phyloP scores from a whole-genome alignment of 2,113 vertebrate genomes.

The Gavia stellata region DNA sequence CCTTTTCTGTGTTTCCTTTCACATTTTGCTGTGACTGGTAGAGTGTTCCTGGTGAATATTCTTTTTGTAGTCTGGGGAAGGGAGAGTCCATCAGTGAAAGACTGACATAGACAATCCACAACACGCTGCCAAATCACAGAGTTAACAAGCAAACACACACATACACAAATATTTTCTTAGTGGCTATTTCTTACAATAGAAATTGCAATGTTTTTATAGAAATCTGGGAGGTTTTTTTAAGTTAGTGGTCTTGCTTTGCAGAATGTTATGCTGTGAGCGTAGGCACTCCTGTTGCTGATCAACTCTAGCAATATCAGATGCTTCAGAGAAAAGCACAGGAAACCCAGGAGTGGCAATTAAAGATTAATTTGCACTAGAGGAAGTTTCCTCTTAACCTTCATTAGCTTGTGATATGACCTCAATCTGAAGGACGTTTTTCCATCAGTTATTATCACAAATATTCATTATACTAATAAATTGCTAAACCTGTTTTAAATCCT shows the following conservation, averaged over 20 bases:
- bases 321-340: not conserved
- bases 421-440: not conserved
- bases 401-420: not conserved
- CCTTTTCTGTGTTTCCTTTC: not conserved
- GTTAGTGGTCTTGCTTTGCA: not conserved
- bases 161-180: not conserved
- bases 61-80: not conserved
- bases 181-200: not conserved
- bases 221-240: not conserved
- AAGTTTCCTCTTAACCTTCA: constrained; percentile 39
- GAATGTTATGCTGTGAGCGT: not conserved
- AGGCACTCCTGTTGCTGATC: not conserved
- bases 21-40: not conserved
- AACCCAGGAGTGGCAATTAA: constrained; percentile 14
- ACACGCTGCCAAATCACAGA: not conserved
- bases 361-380: not conserved
- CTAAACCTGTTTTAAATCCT: not conserved
- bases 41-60: not conserved
- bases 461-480: not conserved
- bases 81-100: not conserved
- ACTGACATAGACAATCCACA: not conserved
- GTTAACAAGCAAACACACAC: not conserved
- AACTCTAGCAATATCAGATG: not conserved
- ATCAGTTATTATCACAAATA: not conserved
- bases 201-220: not conserved